Percentiles rank a stretch among this genome's conserved stretches.
phyloP scores from a whole-genome alignment of 1,140 invertebrate species.

The Brachionus manjavacas region DNA sequence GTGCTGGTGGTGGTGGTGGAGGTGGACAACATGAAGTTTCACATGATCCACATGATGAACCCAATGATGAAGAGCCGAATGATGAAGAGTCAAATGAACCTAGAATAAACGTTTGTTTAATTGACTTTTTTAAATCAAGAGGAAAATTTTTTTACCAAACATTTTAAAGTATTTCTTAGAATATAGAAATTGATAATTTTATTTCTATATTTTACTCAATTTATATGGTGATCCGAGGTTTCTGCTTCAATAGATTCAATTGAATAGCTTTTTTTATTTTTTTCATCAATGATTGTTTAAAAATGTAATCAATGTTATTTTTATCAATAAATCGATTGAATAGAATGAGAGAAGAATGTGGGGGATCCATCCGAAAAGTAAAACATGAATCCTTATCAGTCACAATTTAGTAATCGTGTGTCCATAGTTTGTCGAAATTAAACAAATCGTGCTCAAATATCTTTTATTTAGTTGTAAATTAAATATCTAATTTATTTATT shows the following conservation, averaged over 20 bases:
- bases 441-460: not conserved
- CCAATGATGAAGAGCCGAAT: not conserved
- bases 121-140: too few species aligned
- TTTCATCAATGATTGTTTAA: not conserved
- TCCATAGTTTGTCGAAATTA: not conserved
- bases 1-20: not conserved
- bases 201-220: not conserved
- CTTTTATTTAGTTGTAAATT: not conserved
- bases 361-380: not conserved
- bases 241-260: not conserved
- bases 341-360: not conserved
- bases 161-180: not conserved
- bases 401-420: not conserved
- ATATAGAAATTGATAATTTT: not conserved
- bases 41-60: slow-evolving; percentile 21
- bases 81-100: too few species aligned
- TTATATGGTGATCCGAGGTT: not conserved
- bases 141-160: not conserved
- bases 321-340: not conserved
- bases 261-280: not conserved
- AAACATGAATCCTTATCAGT: not conserved
- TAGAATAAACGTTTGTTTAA: too few species aligned
- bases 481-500: not conserved
- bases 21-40: not conserved
- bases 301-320: not conserved